Base-by-base conservation (phyloP, 2,888 invertebrate genomes). In the Ellobium chinense region DNA sequence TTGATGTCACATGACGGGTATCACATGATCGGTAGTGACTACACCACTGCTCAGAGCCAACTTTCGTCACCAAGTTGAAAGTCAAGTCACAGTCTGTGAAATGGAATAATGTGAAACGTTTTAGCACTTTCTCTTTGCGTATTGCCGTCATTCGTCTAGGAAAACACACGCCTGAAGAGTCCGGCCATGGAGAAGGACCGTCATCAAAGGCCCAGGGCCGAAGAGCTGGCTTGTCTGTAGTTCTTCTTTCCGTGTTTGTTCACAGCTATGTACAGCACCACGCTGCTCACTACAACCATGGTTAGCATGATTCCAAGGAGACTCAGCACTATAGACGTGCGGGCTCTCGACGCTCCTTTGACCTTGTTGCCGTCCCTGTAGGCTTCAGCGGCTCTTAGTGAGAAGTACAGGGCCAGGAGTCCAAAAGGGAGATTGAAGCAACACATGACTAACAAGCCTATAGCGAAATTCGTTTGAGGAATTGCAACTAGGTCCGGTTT, bases 381-480 rank as follows among this genome's bases (percentile, higher is more conserved):
- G n/a, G 83, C 83, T 31, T 58, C 65, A 29, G 81, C 83, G 1
- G 83, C 78, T 27, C 63, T 63, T 12, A 83, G 79, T 0, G 83
- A 83, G 31, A 78, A 76, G 73, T 81, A 81, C 70, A 83, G 66
- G 29, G 83, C 81, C 27, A 81, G 21, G n/a, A 79, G 46, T 3
- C 83, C 83, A 60, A 83, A 78, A 12, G 78, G 78, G 2, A 76
- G 81, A 58, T 81, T 83, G 60, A 81, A 83, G 27, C 83, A 83
- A 24, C 73, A 68, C 27, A 70, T 74, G 58, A 83, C 83, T 75
- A 83, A 62, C 46, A 80, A 37, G 21, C 78, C 83, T 21, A 83
- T 81, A 58, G 83, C 74, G 36, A 83, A 78, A 74, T 83, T 83
- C 54, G 83, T 83, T 39, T 83, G 78, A 14, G 83, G 83, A 39